Evolutionary conservation across 2,797 vertebrate genomes (phyloP).

Genomic region (Pipistrellus kuhlii): DNA sequence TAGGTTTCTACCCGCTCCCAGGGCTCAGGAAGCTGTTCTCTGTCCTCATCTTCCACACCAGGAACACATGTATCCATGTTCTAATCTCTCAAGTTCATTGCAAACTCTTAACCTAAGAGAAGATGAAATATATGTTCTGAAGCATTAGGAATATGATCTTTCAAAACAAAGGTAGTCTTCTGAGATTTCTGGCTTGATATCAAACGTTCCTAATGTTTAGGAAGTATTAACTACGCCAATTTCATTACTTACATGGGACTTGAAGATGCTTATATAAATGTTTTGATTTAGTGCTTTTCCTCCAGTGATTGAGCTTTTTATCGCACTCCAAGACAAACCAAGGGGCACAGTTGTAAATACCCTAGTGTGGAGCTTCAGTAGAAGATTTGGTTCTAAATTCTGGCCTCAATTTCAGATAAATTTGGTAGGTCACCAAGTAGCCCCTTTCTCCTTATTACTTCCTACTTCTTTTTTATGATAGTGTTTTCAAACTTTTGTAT

Average conservation of each 20-base stretch:
- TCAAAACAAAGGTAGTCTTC: background rate
- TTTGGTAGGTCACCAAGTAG: background rate
- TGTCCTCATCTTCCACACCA: background rate
- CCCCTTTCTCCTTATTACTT: background rate
- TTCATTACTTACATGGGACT: constrained; percentile 7
- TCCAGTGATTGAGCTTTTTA: constrained; percentile 3
- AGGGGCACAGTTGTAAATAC: background rate
- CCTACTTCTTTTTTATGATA: background rate
- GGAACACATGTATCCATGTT: background rate
- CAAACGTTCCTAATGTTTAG: background rate
- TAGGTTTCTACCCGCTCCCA: background rate
- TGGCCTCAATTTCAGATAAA: background rate
- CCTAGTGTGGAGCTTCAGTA: background rate
- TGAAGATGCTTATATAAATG: background rate
- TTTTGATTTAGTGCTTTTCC: constrained; percentile 46
- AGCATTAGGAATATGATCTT: background rate
- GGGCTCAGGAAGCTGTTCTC: background rate
- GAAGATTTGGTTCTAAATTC: background rate
- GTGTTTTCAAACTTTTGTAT: background rate
- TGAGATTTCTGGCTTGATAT: background rate
- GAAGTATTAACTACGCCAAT: background rate
- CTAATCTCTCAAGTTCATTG: background rate
- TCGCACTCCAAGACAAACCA: background rate
- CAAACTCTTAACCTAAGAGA: background rate
- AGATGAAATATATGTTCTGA: background rate